A percentile compares a stretch with the other conserved stretches of the same genome.
Conservation (phyloP, 2,113 vertebrate species). For the Spermophilus dauricus region DNA sequence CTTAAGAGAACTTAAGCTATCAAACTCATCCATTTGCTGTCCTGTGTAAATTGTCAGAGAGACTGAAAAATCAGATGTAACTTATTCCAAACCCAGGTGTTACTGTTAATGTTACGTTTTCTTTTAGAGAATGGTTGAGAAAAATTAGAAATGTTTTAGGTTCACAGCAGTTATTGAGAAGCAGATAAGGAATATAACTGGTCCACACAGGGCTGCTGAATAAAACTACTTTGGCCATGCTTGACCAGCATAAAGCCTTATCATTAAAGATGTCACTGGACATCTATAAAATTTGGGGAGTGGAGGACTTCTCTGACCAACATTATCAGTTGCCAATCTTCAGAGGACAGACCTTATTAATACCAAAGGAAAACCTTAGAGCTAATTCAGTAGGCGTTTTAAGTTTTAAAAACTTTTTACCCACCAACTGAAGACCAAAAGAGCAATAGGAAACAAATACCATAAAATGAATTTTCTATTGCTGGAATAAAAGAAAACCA, state of each 20-base stretch:
- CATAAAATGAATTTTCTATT: slow-evolving; percentile 62
- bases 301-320: neutral
- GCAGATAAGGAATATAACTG: neutral
- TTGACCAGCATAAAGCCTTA: neutral
- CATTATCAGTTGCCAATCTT: neutral
- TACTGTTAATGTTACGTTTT: neutral
- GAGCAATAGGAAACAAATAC: slow-evolving; percentile 53
- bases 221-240: neutral
- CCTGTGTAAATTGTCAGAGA: neutral
- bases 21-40: neutral
- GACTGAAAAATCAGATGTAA: neutral
- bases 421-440: slow-evolving; percentile 28
- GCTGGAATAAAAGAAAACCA: slow-evolving; percentile 45
- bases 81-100: neutral
- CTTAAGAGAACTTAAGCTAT: neutral
- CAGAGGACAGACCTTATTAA: neutral
- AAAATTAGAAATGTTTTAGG: neutral
- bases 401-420: neutral
- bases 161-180: slow-evolving; percentile 42
- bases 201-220: neutral
- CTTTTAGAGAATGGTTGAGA: slow-evolving; percentile 31
- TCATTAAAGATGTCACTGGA: neutral
- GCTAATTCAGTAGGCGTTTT: slow-evolving; percentile 48
- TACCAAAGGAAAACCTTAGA: slow-evolving; percentile 2
- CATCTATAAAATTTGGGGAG: neutral